phyloP scores from a whole-genome alignment of 2,113 vertebrate genomes.

The Crocuta crocuta region DNA sequence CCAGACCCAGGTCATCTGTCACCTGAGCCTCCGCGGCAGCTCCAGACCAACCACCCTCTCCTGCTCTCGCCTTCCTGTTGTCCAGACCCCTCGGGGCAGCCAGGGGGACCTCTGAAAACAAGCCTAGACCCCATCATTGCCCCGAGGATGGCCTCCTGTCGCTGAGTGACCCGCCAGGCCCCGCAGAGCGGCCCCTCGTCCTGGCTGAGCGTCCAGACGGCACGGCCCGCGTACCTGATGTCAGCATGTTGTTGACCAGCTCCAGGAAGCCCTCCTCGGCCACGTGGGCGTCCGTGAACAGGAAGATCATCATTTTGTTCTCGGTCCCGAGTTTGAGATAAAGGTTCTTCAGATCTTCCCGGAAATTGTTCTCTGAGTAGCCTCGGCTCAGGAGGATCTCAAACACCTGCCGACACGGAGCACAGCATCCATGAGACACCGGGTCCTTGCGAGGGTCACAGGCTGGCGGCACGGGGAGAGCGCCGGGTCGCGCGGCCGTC shows the following conservation, averaged over 20 bases:
- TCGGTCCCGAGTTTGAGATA: slow-evolving; percentile 94
- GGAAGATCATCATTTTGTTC: slow-evolving; percentile 92
- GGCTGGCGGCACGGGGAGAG: accelerated
- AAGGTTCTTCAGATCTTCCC: slow-evolving; percentile 94
- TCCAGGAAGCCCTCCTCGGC: slow-evolving; percentile 97
- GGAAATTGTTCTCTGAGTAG: slow-evolving; percentile 92
- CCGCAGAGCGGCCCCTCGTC: background rate
- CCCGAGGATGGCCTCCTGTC: background rate
- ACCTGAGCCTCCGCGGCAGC: background rate
- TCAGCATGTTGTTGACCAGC: slow-evolving; percentile 98
- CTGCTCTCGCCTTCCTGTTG: background rate
- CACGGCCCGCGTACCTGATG: slow-evolving; percentile 89
- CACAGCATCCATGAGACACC: background rate
- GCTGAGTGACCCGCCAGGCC: no score
- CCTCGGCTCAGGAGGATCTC: slow-evolving; percentile 95
- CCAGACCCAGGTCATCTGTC: background rate
- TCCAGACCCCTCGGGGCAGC: background rate
- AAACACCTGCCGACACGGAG: slow-evolving; percentile 89
- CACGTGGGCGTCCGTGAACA: slow-evolving; percentile 96
- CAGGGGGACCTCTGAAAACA: background rate
- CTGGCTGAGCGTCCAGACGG: background rate
- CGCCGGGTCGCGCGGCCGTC: accelerated
- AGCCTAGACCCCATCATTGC: background rate
- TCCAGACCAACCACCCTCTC: background rate
- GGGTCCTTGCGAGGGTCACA: accelerated